Percentiles rank a stretch among this genome's conserved stretches.
These are phyloP conservation scores for Clangula hyemalis DNA, from an alignment of 2,797 vertebrate genomes.

Conservation along the genomic window DNA sequence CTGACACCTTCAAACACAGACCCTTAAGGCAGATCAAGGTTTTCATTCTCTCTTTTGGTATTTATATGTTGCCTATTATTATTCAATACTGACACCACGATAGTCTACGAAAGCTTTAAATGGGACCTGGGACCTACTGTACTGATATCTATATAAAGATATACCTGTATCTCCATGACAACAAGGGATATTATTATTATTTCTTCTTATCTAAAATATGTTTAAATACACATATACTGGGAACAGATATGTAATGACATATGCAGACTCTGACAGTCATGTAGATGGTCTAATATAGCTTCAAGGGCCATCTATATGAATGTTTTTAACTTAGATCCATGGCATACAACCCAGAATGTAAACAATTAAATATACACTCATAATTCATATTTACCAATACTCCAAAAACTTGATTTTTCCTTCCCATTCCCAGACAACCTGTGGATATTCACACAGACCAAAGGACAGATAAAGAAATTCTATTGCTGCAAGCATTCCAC, in stretches of 20 bases:
- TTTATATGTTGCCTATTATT: background rate
- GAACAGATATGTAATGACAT: background rate
- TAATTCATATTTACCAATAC: background rate
- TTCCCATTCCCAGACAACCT: background rate
- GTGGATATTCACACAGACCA: background rate
- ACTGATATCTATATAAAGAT: background rate
- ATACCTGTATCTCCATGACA: background rate
- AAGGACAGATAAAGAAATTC: background rate
- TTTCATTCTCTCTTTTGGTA: background rate
- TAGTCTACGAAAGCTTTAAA: background rate
- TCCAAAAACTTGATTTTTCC: background rate
- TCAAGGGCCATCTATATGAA: background rate
- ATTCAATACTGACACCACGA: background rate
- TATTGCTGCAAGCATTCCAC: background rate
- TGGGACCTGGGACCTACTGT: background rate
- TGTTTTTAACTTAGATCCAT: background rate
- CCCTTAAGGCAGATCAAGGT: background rate
- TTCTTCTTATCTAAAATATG: background rate
- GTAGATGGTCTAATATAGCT: background rate
- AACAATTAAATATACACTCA: background rate
- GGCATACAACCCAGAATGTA: background rate
- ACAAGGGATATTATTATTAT: background rate
- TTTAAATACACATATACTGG: background rate
- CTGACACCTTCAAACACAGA: conserved; percentile 41
- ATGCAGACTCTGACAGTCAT: background rate